phyloP scores from a whole-genome alignment of 2,113 vertebrate species.

The Hiodon tergisus region DNA sequence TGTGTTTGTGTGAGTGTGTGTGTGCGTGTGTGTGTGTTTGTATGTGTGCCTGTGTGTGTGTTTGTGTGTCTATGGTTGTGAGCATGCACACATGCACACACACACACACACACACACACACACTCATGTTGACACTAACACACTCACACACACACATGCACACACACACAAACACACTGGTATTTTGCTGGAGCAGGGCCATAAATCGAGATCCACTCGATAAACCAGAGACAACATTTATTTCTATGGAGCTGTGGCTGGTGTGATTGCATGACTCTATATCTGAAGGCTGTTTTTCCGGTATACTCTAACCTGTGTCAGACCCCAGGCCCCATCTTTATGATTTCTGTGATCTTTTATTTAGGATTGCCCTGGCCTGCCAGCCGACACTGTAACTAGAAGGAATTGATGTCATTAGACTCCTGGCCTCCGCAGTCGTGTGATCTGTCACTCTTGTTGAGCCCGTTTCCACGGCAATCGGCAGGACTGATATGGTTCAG shows the following conservation, averaged over 20 bases:
- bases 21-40: no score
- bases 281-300: constrained; percentile 8
- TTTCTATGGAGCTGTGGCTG: background rate
- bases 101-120: background rate
- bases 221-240: constrained; percentile 18
- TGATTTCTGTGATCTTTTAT: constrained; percentile 29
- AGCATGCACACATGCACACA: no score
- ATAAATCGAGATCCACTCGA: constrained; percentile 12
- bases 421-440: constrained; percentile 45
- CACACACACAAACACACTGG: no score
- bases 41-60: no score
- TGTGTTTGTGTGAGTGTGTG: no score
- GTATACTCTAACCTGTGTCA: constrained; percentile 12
- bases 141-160: no score
- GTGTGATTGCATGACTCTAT: background rate
- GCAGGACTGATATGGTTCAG: constrained; percentile 63
- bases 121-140: background rate
- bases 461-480: constrained; percentile 54
- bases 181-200: background rate
- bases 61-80: no score
- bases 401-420: constrained; percentile 48
- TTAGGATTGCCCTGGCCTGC: constrained; percentile 34
- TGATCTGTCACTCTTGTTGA: constrained; percentile 60
- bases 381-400: constrained; percentile 46
- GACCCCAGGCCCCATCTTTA: constrained; percentile 11